These are phyloP conservation scores for Falcunculus frontatus DNA, from an alignment of 2,113 vertebrate genomes.

Conservation along the genomic window DNA sequence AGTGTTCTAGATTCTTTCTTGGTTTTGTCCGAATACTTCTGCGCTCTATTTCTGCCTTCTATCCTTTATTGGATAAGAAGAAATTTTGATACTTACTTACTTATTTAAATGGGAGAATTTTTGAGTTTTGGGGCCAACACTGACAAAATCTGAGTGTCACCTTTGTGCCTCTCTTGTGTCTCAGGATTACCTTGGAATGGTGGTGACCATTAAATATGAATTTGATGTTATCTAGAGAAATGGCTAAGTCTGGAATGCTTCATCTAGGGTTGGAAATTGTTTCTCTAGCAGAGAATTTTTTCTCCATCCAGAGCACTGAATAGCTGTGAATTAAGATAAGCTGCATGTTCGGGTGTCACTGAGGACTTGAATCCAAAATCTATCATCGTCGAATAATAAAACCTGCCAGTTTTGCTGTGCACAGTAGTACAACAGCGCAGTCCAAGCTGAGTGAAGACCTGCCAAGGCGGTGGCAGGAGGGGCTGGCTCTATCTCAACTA, in stretches of 20 bases:
- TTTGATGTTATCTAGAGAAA: not conserved
- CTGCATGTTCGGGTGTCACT: not conserved
- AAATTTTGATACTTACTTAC: not conserved
- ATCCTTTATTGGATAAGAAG: not conserved
- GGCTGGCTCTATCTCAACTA: not conserved
- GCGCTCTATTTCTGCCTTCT: not conserved
- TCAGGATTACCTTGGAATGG: not conserved
- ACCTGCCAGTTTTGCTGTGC: not conserved
- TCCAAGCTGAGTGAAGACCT: not conserved
- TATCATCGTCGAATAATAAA: not conserved
- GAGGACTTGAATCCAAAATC: not conserved
- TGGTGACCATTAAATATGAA: not conserved
- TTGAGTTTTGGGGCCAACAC: not conserved
- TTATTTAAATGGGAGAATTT: not conserved
- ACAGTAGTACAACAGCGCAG: not conserved
- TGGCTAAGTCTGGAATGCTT: not conserved
- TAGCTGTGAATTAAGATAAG: not conserved
- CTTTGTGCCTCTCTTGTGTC: not conserved
- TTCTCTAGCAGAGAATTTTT: not conserved
- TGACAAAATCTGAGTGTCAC: not conserved
- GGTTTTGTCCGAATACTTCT: not conserved
- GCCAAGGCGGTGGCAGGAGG: accelerated
- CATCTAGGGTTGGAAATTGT: not conserved
- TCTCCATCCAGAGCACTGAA: not conserved
- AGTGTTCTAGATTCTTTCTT: not conserved